Conservation (phyloP, 2,113 vertebrate species). For the Pterocles gutturalis region DNA sequence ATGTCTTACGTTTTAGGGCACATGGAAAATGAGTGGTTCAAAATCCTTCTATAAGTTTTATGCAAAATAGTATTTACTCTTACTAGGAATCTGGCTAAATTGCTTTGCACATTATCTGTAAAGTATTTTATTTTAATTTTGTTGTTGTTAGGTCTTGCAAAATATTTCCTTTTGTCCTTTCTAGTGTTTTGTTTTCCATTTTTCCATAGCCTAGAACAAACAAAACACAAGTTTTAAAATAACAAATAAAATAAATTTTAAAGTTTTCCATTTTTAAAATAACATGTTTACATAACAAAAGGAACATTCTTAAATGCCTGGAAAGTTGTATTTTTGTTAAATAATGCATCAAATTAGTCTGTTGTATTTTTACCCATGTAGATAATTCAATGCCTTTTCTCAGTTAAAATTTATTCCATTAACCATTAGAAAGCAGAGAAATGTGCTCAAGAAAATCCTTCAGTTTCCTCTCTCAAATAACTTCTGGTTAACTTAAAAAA, state of each 20-base stretch:
- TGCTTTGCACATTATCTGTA: background rate
- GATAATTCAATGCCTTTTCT: background rate
- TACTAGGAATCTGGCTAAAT: background rate
- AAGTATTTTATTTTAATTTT: background rate
- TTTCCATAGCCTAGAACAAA: background rate
- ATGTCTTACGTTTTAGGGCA: background rate
- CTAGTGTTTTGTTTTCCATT: background rate
- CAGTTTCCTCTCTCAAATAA: background rate
- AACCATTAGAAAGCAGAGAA: background rate
- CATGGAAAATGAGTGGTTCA: background rate
- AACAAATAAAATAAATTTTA: background rate
- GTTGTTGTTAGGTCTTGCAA: background rate
- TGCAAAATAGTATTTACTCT: background rate
- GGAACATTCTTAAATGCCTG: background rate
- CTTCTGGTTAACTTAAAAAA: background rate
- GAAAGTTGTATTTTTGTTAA: background rate
- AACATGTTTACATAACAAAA: background rate
- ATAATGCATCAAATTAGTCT: background rate
- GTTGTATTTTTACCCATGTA: background rate
- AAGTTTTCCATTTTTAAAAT: background rate
- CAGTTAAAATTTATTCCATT: background rate
- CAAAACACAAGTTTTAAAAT: background rate
- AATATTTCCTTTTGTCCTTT: background rate
- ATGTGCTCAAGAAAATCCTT: background rate
- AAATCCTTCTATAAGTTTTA: background rate